A percentile compares a stretch with the other conserved stretches of the same genome.
These are phyloP conservation scores for Caenorhabditis angaria DNA, from an alignment of 2,888 invertebrate genomes.

Conservation along the genomic window DNA sequence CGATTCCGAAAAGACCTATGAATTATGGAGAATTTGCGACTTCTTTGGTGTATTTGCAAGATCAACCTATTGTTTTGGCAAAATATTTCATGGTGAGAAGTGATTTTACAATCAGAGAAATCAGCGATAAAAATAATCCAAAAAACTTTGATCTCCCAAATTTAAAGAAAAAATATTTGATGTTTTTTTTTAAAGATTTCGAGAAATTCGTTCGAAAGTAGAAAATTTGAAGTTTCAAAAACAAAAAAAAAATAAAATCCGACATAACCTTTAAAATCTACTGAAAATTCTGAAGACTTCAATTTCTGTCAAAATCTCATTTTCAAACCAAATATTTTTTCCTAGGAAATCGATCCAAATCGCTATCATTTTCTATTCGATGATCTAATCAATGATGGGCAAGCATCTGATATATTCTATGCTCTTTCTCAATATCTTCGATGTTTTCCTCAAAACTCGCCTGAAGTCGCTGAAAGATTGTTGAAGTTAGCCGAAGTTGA, in stretches of 20 bases:
- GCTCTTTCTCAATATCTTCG: constrained; percentile 19
- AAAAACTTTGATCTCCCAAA: too few species aligned
- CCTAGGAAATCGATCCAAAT: constrained; percentile 20
- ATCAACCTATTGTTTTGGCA: constrained; percentile 11
- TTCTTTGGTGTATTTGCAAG: constrained; percentile 13
- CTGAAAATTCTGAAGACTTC: too few species aligned
- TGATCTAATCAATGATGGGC: constrained; percentile 39
- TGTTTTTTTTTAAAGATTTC: too few species aligned
- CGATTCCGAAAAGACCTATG: constrained; percentile 28
- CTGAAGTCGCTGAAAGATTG: constrained; percentile 24
- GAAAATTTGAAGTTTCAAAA: too few species aligned
- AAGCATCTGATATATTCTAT: constrained; percentile 21
- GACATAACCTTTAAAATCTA: too few species aligned
- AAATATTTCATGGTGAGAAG: constrained; percentile 33
- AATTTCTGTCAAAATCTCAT: too few species aligned
- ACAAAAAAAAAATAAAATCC: too few species aligned
- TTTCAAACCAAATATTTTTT: constrained; percentile 10
- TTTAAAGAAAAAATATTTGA: too few species aligned
- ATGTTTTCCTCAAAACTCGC: not conserved
- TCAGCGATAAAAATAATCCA: not conserved
- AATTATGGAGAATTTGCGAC: constrained; percentile 27
- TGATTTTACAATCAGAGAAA: too few species aligned
- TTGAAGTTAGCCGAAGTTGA: constrained; percentile 21
- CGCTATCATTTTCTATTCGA: constrained; percentile 34
- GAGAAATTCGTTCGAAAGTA: too few species aligned